Conservation (phyloP, 64 coral and sea anemone species). For the Pachyseris speciosa region DNA sequence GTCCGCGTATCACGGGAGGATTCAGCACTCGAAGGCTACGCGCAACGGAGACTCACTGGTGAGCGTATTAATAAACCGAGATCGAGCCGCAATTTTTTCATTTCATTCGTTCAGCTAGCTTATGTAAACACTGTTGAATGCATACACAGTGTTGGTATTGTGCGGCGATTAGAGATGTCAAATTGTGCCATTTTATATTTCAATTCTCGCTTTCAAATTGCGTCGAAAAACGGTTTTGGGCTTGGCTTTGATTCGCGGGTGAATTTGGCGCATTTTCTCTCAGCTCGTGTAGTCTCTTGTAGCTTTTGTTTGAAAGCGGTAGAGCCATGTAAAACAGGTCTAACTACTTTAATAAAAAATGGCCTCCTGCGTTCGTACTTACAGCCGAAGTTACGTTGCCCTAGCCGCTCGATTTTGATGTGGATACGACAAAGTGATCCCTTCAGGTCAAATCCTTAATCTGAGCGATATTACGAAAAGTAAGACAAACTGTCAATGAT, state of each 20-base stretch:
- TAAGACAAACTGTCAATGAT: constrained; percentile 28
- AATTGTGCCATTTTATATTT: constrained; percentile 55
- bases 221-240: not conserved
- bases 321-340: not conserved
- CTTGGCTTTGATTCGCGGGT: not conserved
- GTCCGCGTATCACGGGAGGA: not conserved
- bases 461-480: constrained; percentile 13
- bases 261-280: not conserved
- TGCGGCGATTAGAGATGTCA: constrained; percentile 45
- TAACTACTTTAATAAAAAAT: not conserved
- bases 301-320: not conserved
- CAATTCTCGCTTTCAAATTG: not conserved
- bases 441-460: not conserved
- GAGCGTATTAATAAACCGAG: not conserved
- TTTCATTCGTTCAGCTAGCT: not conserved
- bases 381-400: not conserved
- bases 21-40: not conserved
- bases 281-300: not conserved
- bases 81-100: constrained; percentile 20
- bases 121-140: constrained; percentile 56
- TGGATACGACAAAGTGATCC: not conserved
- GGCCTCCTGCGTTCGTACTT: not conserved
- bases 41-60: constrained; percentile 28
- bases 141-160: constrained; percentile 30
- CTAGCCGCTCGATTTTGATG: not conserved